Evolutionary conservation across 2,888 invertebrate species (phyloP).

Genomic region (Sthenelais limicola): DNA sequence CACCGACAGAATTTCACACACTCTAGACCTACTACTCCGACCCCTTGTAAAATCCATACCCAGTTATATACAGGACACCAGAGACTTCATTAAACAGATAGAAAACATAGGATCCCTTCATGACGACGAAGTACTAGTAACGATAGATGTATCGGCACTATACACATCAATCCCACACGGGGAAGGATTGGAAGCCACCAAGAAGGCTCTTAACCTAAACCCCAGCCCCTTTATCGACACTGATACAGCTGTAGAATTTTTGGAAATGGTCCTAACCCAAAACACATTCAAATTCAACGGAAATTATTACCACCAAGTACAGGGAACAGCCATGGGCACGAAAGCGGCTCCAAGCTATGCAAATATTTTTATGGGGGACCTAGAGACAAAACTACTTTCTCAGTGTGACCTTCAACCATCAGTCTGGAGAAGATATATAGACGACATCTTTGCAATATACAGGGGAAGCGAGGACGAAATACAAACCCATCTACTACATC

Average conservation of each 20-base stretch:
- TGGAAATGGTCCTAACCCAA: conserved; percentile 10
- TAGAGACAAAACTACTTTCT: conserved; percentile 43
- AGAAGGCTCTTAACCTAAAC: not conserved
- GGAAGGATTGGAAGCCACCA: not conserved
- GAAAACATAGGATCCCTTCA: not conserved
- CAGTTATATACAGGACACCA: not conserved
- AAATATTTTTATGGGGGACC: conserved; percentile 47
- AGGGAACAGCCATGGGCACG: conserved; percentile 50
- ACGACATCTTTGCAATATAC: conserved; percentile 49
- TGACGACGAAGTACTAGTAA: not conserved
- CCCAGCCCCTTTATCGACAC: no score
- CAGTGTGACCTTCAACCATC: conserved; percentile 18
- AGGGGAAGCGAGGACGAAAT: not conserved
- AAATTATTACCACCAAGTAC: conserved; percentile 42
- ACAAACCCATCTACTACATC: not conserved
- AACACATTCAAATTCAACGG: conserved; percentile 48
- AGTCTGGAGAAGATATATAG: conserved; percentile 45
- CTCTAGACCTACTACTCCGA: not conserved
- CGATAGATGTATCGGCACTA: conserved; percentile 17
- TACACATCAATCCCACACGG: conserved; percentile 10
- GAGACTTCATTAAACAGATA: not conserved
- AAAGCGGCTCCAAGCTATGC: conserved; percentile 47
- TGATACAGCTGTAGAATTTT: no score
- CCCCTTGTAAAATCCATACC: not conserved
- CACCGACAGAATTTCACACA: conserved; percentile 2